These are phyloP conservation scores for Corvus moneduloides DNA, from an alignment of 2,113 vertebrate species.

Conservation along the genomic window DNA sequence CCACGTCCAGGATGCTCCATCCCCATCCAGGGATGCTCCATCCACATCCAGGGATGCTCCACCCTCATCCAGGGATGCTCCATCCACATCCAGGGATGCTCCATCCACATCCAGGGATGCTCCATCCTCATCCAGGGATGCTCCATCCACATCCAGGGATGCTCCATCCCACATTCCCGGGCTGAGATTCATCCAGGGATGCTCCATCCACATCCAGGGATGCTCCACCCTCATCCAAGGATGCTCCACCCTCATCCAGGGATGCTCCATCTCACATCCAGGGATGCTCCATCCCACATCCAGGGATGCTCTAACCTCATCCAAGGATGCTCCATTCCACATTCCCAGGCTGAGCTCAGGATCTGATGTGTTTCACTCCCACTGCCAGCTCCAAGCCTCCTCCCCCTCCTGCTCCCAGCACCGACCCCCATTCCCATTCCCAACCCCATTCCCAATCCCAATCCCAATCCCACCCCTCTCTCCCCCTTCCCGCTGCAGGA, in stretches of 20 bases:
- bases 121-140: no score
- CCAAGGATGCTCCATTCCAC: not conserved
- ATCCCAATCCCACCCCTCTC: not conserved
- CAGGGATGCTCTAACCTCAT: no score
- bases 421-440: rapidly evolving
- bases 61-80: not conserved
- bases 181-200: no score
- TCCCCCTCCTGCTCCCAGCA: not conserved
- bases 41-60: no score
- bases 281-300: no score
- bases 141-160: no score
- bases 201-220: not conserved
- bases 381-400: not conserved
- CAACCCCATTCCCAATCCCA: not conserved
- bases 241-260: rapidly evolving
- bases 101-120: no score
- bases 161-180: no score
- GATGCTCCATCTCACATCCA: not conserved
- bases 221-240: not conserved
- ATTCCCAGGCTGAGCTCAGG: not conserved
- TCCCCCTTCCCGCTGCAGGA: rapidly evolving
- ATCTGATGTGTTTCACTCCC: rapidly evolving
- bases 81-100: no score
- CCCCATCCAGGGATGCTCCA: no score
- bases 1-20: not conserved